phyloP scores from a whole-genome alignment of 2,888 invertebrate species.

The Panopea generosa region DNA sequence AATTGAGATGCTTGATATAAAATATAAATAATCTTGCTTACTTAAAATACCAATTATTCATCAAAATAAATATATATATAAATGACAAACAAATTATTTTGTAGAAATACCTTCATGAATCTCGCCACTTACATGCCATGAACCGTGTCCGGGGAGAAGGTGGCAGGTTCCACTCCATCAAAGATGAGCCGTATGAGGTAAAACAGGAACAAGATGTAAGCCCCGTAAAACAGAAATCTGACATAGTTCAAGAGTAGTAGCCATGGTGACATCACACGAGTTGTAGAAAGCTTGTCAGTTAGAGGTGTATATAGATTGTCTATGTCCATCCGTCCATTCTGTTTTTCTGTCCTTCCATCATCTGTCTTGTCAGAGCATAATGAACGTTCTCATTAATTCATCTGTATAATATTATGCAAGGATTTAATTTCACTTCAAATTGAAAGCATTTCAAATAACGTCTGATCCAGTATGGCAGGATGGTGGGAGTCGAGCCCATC shows the following conservation, averaged over 20 bases:
- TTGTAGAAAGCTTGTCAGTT: background rate
- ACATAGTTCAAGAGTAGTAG: conserved; percentile 32
- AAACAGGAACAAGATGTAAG: conserved; percentile 49
- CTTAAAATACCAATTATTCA: no score
- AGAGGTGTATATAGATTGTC: background rate
- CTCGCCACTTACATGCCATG: conserved; percentile 98
- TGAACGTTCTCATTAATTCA: no score
- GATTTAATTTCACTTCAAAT: no score
- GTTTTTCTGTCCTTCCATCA: no score
- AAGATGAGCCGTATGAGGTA: conserved; percentile 67
- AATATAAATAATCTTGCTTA: no score
- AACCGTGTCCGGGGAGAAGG: conserved; percentile 98
- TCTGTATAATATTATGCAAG: no score
- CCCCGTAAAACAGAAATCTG: conserved; percentile 59
- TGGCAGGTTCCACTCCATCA: conserved; percentile 90
- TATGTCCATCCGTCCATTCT: background rate
- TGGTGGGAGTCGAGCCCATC: no score
- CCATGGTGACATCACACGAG: background rate
- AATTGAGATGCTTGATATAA: no score
- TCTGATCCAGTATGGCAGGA: no score
- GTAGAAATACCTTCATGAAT: conserved; percentile 99
- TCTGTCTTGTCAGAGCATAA: no score
- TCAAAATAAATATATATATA: no score
- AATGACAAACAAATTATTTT: conserved; percentile 81
- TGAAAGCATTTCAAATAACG: no score